Base-by-base conservation (phyloP, 2,113 vertebrate genomes). In the Leiothrix lutea region DNA sequence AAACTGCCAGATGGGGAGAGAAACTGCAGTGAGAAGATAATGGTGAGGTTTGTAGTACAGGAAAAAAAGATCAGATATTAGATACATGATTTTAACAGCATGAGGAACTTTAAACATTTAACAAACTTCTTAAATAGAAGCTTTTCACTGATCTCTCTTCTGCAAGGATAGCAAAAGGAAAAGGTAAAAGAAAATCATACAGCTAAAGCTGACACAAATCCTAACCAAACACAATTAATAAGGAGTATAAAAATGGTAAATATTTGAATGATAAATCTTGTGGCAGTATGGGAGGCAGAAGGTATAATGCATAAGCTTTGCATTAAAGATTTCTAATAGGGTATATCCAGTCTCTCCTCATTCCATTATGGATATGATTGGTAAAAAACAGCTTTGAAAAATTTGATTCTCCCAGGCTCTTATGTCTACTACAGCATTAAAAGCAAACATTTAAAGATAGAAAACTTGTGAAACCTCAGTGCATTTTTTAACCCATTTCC, bases 151-250 rank as follows among this genome's bases (percentile, higher is more conserved):
- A 82, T 97, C 40, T 95, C 29, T 83, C 88, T 69, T 77, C 33
- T 92, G 56, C 50, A 94, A 74, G 70, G 88, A 88, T 90, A 82
- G 92, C 78, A 91, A 91, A 95, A 96, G 57, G 25, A 94, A 73
- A 96, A 73, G 64, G 80, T 66, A 61, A 42, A 66, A 93, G 67
- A 94, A 91, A 64, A 66, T 75, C n/a, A 18, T 74, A 64, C 17
- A 79, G 36, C 73, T 90, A 67, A 97, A 94, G 33, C 69, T 93
- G 86, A 80, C 62, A 94, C 65, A 97, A 95, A 96, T 96, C 87
- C 71, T 95, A 95, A 96, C 50, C 69, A 97, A 97, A 97, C 92
- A 93, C 85, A 97, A 96, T 97, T 97, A 97, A 97, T 96, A 96
- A 26, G 24, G 67, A 96, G 85, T 97, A 86, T 95, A 95, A 96